Conservation (phyloP, 2,113 vertebrate species). For the Egretta garzetta region DNA sequence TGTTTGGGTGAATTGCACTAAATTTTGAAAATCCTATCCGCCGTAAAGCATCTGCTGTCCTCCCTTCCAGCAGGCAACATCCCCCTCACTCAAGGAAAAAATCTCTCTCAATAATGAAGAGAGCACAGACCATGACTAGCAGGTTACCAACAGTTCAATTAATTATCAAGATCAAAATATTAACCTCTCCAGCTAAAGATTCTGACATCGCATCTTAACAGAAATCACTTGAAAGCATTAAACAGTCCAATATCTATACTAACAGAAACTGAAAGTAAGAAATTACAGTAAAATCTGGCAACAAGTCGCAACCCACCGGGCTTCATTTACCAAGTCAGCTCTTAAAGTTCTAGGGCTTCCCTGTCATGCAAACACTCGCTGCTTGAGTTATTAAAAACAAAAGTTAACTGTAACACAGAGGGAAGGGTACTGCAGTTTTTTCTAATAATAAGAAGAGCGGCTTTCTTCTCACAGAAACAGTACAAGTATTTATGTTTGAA, state of each 20-base stretch:
- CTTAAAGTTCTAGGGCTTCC: not conserved
- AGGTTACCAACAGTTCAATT: not conserved
- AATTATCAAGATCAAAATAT: not conserved
- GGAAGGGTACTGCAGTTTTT: not conserved
- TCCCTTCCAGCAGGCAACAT: not conserved
- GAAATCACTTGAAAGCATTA: not conserved
- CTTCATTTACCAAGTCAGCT: not conserved
- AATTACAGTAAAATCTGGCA: not conserved
- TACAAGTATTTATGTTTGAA: not conserved
- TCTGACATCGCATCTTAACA: not conserved
- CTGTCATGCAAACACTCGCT: not conserved
- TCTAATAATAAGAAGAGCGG: not conserved
- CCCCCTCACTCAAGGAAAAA: not conserved
- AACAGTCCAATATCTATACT: rapidly evolving
- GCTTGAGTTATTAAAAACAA: not conserved
- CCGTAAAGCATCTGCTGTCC: not conserved
- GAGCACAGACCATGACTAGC: not conserved
- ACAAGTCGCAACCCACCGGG: not conserved
- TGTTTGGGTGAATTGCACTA: too few relatives aligned
- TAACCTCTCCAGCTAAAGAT: not conserved
- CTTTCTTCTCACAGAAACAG: not conserved
- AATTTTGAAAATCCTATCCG: not conserved
- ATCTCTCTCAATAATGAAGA: not conserved
- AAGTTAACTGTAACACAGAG: not conserved
- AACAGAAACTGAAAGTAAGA: not conserved